Evolutionary conservation across 2,888 invertebrate species (phyloP).

Genomic region (Fragum fragum): DNA sequence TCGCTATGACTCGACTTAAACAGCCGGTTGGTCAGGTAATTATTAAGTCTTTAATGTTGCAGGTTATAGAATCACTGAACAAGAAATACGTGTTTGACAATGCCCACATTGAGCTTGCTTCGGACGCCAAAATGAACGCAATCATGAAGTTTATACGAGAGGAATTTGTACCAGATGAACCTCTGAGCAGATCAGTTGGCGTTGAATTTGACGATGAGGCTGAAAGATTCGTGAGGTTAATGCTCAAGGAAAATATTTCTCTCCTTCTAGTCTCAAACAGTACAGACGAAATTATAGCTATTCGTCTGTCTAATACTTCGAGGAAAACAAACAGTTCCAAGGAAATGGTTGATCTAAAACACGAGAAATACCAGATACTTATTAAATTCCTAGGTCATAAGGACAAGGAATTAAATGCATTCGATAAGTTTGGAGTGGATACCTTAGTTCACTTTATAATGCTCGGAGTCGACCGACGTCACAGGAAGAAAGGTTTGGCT

Average conservation of each 20-base stretch:
- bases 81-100: conserved; percentile 3
- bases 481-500: conserved; percentile 38
- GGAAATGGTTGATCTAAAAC: background rate
- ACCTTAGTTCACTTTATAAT: conserved; percentile 31
- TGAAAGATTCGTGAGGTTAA: background rate
- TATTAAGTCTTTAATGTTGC: background rate
- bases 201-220: background rate
- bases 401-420: conserved; percentile 21
- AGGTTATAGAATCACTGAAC: background rate
- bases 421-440: conserved; percentile 37
- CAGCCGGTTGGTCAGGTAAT: too few species aligned
- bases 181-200: background rate
- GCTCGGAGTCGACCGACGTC: conserved; percentile 34
- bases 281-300: conserved; percentile 7
- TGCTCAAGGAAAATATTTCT: background rate
- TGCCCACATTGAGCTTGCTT: conserved; percentile 42
- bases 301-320: conserved; percentile 5
- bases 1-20: too few species aligned
- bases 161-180: conserved; percentile 13
- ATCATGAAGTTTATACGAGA: conserved; percentile 32
- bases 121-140: conserved; percentile 28
- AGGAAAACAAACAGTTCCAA: too few species aligned
- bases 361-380: background rate
- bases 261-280: background rate
- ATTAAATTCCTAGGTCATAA: background rate